Percentiles rank a stretch among this genome's conserved stretches.
These are phyloP conservation scores for Lingula anatina DNA, from an alignment of 2,888 invertebrate genomes.

Conservation along the genomic window DNA sequence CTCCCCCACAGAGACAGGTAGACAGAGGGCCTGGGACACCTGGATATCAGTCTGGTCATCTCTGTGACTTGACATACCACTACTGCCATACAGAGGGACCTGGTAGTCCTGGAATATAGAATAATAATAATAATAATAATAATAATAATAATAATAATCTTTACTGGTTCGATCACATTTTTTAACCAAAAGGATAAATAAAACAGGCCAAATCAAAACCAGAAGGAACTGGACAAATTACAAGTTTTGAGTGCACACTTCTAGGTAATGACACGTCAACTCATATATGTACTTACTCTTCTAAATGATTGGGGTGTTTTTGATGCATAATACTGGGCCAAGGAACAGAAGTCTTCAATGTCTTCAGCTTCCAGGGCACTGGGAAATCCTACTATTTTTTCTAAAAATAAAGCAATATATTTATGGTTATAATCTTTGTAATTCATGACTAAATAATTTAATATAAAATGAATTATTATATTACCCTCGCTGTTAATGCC, in stretches of 20 bases:
- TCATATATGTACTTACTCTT: slow-evolving; percentile 57
- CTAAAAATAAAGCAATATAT: slow-evolving; percentile 22
- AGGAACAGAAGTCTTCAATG: slow-evolving; percentile 91
- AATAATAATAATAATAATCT: neutral
- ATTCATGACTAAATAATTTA: no score
- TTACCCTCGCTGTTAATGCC: no score
- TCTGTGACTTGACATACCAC: slow-evolving; percentile 41
- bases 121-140: slow-evolving; percentile 5
- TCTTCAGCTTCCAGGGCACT: slow-evolving; percentile 83
- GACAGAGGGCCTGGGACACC: slow-evolving; percentile 79
- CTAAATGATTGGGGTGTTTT: slow-evolving; percentile 91
- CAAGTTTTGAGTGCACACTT: neutral
- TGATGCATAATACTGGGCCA: slow-evolving; percentile 91
- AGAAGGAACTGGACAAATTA: neutral
- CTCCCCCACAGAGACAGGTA: slow-evolving; percentile 93
- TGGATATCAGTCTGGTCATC: slow-evolving; percentile 54
- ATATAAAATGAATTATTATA: no score
- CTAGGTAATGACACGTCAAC: neutral
- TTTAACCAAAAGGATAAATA: neutral
- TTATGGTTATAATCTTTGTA: no score
- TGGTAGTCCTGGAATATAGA: slow-evolving; percentile 59
- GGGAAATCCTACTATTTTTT: slow-evolving; percentile 36
- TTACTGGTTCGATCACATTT: neutral
- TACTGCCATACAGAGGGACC: slow-evolving; percentile 53
- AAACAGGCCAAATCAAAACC: neutral